Evolutionary conservation across 2,888 invertebrate genomes (phyloP).

Genomic region (Listrodromus nycthemerus): DNA sequence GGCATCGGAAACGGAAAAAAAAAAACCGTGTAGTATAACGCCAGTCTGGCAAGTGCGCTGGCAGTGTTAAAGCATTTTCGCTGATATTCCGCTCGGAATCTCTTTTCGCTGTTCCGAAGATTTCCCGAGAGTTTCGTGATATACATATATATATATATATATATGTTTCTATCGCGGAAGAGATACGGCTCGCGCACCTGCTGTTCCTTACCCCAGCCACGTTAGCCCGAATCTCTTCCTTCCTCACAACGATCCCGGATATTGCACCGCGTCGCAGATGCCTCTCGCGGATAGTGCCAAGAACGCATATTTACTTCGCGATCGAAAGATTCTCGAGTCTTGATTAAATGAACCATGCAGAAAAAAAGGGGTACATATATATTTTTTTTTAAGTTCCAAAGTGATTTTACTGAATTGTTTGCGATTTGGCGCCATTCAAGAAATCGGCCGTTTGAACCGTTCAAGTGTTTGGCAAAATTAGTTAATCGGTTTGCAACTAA

Average conservation of each 20-base stretch:
- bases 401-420: neutral
- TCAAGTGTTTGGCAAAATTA: too few relatives aligned
- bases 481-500: too few relatives aligned
- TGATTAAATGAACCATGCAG: neutral
- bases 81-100: conserved; percentile 45
- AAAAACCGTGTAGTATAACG: neutral
- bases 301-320: neutral
- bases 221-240: neutral
- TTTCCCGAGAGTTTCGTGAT: conserved; percentile 53
- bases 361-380: conserved; percentile 25
- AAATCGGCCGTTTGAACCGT: neutral
- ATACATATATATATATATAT: conserved; percentile 25
- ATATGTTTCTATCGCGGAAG: conserved; percentile 18
- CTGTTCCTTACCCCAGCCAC: neutral
- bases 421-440: neutral
- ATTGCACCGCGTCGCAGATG: neutral
- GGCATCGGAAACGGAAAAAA: neutral
- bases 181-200: conserved; percentile 47
- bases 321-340: neutral
- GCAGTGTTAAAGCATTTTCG: conserved; percentile 16
- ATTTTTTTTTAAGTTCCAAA: too few relatives aligned
- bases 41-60: conserved; percentile 10
- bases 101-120: conserved; percentile 50
- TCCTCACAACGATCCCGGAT: conserved; percentile 4
- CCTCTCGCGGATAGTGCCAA: neutral